Evolutionary conservation across 2,888 invertebrate species (phyloP), one percentile per base, ranked within the genome.

Genomic region (Ectemnius cavifrons): DNA sequence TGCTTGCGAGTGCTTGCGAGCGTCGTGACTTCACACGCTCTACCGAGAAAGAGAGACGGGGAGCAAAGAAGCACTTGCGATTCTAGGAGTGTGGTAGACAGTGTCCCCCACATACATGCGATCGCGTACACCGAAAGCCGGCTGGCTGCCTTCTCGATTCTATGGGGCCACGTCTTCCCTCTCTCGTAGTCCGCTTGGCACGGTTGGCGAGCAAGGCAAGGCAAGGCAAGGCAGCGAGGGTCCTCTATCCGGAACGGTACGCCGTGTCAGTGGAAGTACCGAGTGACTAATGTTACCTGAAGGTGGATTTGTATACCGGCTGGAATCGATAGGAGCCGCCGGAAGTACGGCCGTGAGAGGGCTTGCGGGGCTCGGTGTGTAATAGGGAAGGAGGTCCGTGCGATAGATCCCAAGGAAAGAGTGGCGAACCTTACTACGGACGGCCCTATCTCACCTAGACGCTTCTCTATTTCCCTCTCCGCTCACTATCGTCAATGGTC

Each of bases 221-320:
- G 60, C 46, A 64, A 68, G 57, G 69, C 69, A 64, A 27, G 20
- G 70, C 62, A 49, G 62, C 47, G 18, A 66, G 74, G 71, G 65
- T 71, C 65, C 71, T 49, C 67, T 74, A 64, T 65, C 70, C 81
- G 74, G 81, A 80, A 76, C 76, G 67, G 71, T 71, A 63, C 68
- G 67, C 71, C 78, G 82, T 80, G 80, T 81, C 82, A 77, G 71
- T 76, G 80, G 80, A 82, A 81, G 81, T 77, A 73, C 80, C 72
- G 84, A 81, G 86, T 88, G 89, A 88, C 86, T 87, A 88, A 88
- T 88, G 87, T 85, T 87, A 83, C 85, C 85, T 79, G 81, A 84
- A 87, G 84, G 83, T 84, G 84, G 85, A 88, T 89, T 89, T 88
- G 89, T 88, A 86, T 88, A 88, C 87, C 77, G 80, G 80, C 71